Percentiles rank a stretch among this genome's conserved stretches.
Conservation (phyloP, 2,113 vertebrate genomes). For the Neodontobutis hainanensis region DNA sequence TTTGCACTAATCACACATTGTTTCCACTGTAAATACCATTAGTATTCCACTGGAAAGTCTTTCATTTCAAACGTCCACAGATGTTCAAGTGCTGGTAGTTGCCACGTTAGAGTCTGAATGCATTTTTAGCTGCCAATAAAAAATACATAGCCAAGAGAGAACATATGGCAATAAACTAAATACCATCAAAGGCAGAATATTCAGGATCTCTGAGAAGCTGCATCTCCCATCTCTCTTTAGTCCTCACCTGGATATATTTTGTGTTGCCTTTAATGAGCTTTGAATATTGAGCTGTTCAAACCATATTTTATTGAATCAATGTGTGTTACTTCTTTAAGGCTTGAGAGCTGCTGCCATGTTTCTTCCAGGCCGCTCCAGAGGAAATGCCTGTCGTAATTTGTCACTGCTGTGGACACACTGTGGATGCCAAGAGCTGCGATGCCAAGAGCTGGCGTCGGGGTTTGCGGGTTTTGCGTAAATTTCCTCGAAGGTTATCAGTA, state of each 20-base stretch:
- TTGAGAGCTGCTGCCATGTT: not conserved
- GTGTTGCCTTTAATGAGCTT: too few species aligned
- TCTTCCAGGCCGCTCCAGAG: not conserved
- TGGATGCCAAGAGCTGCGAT: not conserved
- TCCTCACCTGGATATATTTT: too few species aligned
- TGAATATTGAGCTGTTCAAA: too few species aligned
- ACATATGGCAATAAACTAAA: too few species aligned
- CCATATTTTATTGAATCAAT: not conserved
- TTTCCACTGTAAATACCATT: not conserved
- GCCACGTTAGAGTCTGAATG: not conserved
- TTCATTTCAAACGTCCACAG: not conserved
- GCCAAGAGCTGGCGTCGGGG: not conserved
- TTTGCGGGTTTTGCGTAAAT: constrained; percentile 1
- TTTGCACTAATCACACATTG: not conserved
- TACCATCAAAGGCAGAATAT: too few species aligned
- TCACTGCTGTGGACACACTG: constrained; percentile 6
- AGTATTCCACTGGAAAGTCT: not conserved
- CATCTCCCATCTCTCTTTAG: too few species aligned
- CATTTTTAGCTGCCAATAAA: not conserved
- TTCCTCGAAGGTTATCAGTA: not conserved
- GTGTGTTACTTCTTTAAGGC: not conserved
- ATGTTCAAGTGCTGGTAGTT: not conserved
- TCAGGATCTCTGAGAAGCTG: too few species aligned
- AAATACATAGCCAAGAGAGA: not conserved
- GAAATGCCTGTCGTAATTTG: constrained; percentile 9